phyloP scores from a whole-genome alignment of 2,888 invertebrate species.

The Mactromeris polynyma region DNA sequence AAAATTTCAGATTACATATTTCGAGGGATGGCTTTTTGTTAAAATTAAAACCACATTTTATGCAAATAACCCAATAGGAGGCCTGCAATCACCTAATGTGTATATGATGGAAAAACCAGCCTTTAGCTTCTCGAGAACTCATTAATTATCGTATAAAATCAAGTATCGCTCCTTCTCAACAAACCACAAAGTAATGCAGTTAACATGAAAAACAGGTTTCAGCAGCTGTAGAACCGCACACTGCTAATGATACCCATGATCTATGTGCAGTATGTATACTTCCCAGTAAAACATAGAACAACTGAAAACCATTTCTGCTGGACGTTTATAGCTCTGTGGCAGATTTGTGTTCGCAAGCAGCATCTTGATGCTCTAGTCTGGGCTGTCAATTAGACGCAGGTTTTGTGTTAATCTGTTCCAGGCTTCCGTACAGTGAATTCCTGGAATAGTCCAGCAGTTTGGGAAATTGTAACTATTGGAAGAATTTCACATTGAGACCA shows the following conservation, averaged over 20 bases:
- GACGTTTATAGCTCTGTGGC: neutral
- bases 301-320: neutral
- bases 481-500: neutral
- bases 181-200: neutral
- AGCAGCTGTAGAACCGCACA: neutral
- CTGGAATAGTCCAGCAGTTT: neutral
- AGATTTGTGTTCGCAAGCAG: neutral
- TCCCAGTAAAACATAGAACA: neutral
- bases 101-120: too few relatives aligned
- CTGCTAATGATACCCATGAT: neutral
- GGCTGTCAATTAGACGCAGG: neutral
- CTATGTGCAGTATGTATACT: neutral
- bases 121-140: too few relatives aligned
- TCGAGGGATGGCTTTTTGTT: neutral
- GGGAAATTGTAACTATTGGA: neutral
- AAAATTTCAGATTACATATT: too few relatives aligned
- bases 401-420: neutral
- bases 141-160: neutral
- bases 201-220: neutral
- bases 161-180: neutral
- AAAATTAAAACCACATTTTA: neutral
- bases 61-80: neutral
- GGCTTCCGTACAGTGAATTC: neutral
- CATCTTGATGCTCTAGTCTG: neutral
- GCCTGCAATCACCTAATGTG: too few relatives aligned